Conservation (phyloP, 2,797 vertebrate species). For the Lophotriccus pileatus region DNA sequence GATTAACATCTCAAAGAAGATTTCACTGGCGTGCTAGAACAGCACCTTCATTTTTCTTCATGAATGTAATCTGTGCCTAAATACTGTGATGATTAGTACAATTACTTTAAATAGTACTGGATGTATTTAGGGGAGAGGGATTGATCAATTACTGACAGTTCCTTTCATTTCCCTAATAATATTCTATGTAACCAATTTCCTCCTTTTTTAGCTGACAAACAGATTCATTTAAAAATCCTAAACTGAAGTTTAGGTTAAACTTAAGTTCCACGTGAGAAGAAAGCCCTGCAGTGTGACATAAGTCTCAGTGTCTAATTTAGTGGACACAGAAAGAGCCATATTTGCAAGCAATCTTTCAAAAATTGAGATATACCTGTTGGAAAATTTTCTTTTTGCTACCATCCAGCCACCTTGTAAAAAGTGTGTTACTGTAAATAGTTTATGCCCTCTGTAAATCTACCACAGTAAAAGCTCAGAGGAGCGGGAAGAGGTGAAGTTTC, state of each 20-base stretch:
- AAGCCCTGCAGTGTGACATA: neutral
- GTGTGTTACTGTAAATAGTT: neutral
- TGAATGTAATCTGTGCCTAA: neutral
- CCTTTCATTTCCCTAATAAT: neutral
- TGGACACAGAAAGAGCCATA: neutral
- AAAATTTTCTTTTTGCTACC: neutral
- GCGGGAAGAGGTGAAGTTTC: neutral
- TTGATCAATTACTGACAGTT: neutral
- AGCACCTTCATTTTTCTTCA: conserved; percentile 9
- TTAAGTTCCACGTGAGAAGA: neutral
- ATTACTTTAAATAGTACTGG: neutral
- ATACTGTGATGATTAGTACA: neutral
- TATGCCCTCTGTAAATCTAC: neutral
- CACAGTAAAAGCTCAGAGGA: neutral
- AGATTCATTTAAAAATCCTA: neutral
- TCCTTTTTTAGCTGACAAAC: neutral
- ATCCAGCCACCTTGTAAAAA: neutral
- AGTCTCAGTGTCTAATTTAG: neutral
- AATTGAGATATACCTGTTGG: neutral
- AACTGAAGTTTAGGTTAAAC: neutral
- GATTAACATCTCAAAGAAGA: conserved; percentile 41
- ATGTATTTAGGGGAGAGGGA: neutral
- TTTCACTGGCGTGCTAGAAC: neutral
- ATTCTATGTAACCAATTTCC: neutral
- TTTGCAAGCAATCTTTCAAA: neutral